Base-by-base conservation (phyloP, 2,113 vertebrate genomes). In the Sebastes schlegelii region DNA sequence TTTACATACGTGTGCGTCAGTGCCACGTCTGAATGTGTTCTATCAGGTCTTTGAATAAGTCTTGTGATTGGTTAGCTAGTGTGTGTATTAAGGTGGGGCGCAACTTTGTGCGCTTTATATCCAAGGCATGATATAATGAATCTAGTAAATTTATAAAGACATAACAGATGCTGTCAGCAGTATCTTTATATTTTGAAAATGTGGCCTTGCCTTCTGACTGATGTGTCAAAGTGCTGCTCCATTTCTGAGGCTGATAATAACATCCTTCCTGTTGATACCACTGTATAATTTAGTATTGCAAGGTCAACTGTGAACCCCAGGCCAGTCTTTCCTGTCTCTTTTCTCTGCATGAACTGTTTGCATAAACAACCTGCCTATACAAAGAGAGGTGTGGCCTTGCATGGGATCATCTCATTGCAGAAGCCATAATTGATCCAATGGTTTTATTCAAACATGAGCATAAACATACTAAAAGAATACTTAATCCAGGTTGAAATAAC, bases 21-120 rank as follows among this genome's bases (percentile, higher is more conserved):
- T 87, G 85, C 80, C 84, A 69, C 72, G 75, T 87, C 68, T 88
- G 12, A 81, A 64, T 81, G 69, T 69, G 26, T 26, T 77, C 23
- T 8, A 26, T 54, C 60, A 63, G 49, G 21, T 77, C 86, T 68
- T 66, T 71, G 7, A 65, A 10, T 34, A 61, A 34, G 40, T 40
- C n/a, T 74, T 77, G 34, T 66, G 57, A 63, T 63, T 86, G 75
- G 63, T 26, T 26, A 26, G 63, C 2, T 26, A 26, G 26, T 26
- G 26, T 26, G 26, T 2, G 26, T 26, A 26, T 26, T 26, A 26
- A 26, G 26, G 26, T 2, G 2, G 26, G 26, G 26, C 26, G 26
- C 2, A 23, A 13, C 2, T 17, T 52, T 82, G 19, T 70, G 6
- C 14, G 26, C 9, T 55, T 63, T 2, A 52, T 46, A 54, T 23